These are phyloP conservation scores for Adelosebastes latens DNA, from an alignment of 2,797 vertebrate genomes.

Conservation along the genomic window DNA sequence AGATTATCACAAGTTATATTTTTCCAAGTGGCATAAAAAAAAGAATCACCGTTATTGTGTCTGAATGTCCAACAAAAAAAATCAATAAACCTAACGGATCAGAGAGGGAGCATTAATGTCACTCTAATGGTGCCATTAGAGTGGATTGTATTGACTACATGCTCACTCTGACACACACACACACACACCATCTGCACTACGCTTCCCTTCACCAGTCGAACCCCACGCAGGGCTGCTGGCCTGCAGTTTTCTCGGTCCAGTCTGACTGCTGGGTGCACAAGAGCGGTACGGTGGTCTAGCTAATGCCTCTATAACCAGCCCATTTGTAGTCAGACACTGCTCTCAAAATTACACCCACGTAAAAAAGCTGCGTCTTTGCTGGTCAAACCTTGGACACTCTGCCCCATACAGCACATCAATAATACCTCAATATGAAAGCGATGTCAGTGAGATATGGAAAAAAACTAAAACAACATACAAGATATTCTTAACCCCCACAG, in stretches of 20 bases:
- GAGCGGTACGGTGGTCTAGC: constrained; percentile 52
- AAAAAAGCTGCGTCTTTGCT: constrained; percentile 21
- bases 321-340: constrained; percentile 27
- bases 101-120: background rate
- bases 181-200: constrained; percentile 34
- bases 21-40: background rate
- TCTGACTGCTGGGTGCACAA: constrained; percentile 59
- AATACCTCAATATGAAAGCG: constrained; percentile 49
- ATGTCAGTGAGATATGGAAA: constrained; percentile 9
- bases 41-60: background rate
- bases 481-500: constrained; percentile 35
- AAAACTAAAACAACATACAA: constrained; percentile 14
- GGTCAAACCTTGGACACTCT: constrained; percentile 35
- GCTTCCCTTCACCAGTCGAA: constrained; percentile 46
- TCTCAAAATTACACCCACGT: constrained; percentile 33
- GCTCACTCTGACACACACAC: constrained; percentile 29
- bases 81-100: background rate
- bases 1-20: background rate
- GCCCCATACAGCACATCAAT: constrained; percentile 42
- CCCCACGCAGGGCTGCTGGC: constrained; percentile 49
- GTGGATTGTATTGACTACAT: constrained; percentile 3
- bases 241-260: constrained; percentile 51
- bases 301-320: constrained; percentile 28
- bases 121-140: background rate
- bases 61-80: background rate